Conservation (phyloP, 1,140 invertebrate species). For the Probaryconus sp. region DNA sequence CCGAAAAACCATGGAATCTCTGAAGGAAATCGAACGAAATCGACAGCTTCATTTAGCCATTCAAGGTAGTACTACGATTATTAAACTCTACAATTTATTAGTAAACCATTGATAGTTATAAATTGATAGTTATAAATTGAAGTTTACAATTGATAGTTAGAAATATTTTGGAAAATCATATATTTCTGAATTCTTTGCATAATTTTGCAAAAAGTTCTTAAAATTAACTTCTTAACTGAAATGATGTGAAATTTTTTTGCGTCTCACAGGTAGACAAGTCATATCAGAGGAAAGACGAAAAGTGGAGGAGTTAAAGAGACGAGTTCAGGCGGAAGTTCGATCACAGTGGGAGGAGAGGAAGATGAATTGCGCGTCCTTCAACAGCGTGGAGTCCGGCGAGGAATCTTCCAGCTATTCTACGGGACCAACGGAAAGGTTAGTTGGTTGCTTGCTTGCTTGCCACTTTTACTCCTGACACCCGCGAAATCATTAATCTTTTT, state of each 20-base stretch:
- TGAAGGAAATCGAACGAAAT: constrained; percentile 93
- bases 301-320: constrained; percentile 90
- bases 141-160: no score
- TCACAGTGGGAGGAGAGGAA: constrained; percentile 89
- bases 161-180: no score
- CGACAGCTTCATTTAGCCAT: constrained; percentile 91
- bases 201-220: no score
- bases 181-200: no score
- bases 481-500: constrained; percentile 31
- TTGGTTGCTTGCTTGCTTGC: constrained; percentile 27
- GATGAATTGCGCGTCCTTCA: constrained; percentile 84
- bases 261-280: constrained; percentile 86
- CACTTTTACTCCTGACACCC: background rate
- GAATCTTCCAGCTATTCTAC: constrained; percentile 83
- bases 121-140: no score
- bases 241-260: constrained; percentile 1
- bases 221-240: no score
- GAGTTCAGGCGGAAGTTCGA: constrained; percentile 92
- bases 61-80: constrained; percentile 89
- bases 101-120: no score
- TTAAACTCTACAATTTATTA: no score
- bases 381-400: constrained; percentile 83
- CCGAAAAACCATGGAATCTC: constrained; percentile 90
- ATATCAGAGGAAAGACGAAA: constrained; percentile 93
- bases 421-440: constrained; percentile 83